Conservation (phyloP, 2,797 vertebrate genomes). For the Sebastes hubbsi region DNA sequence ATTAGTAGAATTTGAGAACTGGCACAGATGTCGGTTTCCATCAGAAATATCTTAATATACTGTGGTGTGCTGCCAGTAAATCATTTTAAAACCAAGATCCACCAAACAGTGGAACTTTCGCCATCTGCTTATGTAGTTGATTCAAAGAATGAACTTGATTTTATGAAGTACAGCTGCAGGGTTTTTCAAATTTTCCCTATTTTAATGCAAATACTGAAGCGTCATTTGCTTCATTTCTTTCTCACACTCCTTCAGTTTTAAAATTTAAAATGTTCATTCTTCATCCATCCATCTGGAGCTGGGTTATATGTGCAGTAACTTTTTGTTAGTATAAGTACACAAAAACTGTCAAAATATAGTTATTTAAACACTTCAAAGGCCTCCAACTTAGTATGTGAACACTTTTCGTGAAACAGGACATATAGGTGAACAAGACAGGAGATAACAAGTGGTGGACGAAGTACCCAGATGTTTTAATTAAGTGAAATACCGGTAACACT, state of each 20-base stretch:
- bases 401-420: background rate
- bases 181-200: background rate
- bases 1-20: constrained; percentile 50
- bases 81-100: constrained; percentile 34
- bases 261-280: background rate
- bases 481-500: background rate
- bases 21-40: constrained; percentile 42
- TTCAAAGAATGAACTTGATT: constrained; percentile 4
- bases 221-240: background rate
- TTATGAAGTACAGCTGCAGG: constrained; percentile 13
- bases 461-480: background rate
- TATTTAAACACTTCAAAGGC: background rate
- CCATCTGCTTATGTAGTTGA: constrained; percentile 43
- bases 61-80: constrained; percentile 44
- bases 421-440: background rate
- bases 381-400: background rate
- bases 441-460: background rate
- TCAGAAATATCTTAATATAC: constrained; percentile 45
- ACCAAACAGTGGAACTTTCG: constrained; percentile 40
- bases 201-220: background rate
- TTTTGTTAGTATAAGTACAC: background rate
- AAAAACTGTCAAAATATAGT: background rate
- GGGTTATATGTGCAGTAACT: background rate
- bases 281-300: background rate
- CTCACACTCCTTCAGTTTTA: background rate